Evolutionary conservation across 2,797 vertebrate genomes (phyloP), one percentile per base, ranked within the genome.

Genomic region (Balearica regulorum): DNA sequence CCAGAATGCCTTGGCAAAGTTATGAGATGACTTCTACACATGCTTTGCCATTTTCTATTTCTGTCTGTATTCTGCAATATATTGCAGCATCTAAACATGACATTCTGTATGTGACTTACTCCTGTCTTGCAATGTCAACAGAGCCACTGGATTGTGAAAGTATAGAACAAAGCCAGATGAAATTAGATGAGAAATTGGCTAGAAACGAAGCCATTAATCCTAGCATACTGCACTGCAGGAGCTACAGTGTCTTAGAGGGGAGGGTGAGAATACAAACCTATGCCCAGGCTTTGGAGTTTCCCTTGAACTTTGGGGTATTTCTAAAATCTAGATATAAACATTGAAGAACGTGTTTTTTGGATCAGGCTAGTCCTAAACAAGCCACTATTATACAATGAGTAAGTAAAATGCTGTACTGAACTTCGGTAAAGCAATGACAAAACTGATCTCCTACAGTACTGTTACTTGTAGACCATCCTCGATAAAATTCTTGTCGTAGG

Each of bases 1-100:
- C 4, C 77, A 41, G 51, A 89, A 60, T 35, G 51, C 16, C n/a
- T n/a, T 24, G 11, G 66, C 31, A 72, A 44, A 71, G 20, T 70
- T 75, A 31, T 7, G 24, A 33, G 51, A 22, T 54, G 16, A 35
- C 83, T 77, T 92, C 66, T 94, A 81, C 49, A 80, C 70, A n/a
- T 15, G 18, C 41, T 88, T 93, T 90, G 21, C 61, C 6, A 39
- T 70, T 92, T 97, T 95, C 94, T 95, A 77, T 95, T 96, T 93
- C 62, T 93, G 72, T 91, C 85, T 89, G 39, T 81, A 69, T 94
- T 87, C 92, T 87, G 92, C 76, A 87, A 94, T 64, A 70, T 48
- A 68, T 75, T 88, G 78, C 77, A 48, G 61, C 39, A 29, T 82
- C 83, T 89, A 82, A 89, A 69, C 15, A 11, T 4, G 29, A 53